phyloP scores from a whole-genome alignment of 2,888 invertebrate species.

The Eustalomyia histrio region DNA sequence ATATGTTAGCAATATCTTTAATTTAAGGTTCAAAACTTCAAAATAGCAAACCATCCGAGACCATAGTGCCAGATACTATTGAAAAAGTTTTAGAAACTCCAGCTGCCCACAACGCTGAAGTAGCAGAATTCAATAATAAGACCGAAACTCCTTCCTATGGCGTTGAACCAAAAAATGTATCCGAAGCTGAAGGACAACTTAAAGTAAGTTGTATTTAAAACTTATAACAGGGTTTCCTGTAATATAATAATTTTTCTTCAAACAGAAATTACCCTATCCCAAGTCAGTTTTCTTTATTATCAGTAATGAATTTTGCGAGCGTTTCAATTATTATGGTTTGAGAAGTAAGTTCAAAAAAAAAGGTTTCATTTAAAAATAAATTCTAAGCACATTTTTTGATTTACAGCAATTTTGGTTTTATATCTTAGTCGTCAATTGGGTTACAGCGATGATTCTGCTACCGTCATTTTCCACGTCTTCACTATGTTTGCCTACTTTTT shows the following conservation, averaged over 20 bases:
- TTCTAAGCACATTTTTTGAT: not conserved
- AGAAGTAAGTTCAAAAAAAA: conserved; percentile 84
- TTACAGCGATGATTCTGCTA: conserved; percentile 84
- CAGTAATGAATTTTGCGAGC: conserved; percentile 96
- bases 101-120: not conserved
- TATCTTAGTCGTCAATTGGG: conserved; percentile 85
- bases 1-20: not conserved
- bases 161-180: conserved; percentile 46
- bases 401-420: conserved; percentile 86
- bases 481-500: conserved; percentile 87
- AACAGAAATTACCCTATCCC: conserved; percentile 81
- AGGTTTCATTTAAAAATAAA: not conserved
- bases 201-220: conserved; percentile 69
- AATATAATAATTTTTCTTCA: conserved; percentile 16
- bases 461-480: conserved; percentile 87
- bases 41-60: conserved; percentile 39
- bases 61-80: conserved; percentile 9
- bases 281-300: conserved; percentile 93
- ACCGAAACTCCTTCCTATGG: not conserved
- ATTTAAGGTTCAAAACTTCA: conserved; percentile 67
- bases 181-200: conserved; percentile 75
- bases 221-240: not conserved
- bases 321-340: conserved; percentile 97
- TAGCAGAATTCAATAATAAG: not conserved
- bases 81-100: conserved; percentile 17